Evolutionary conservation across 2,888 invertebrate species (phyloP), one percentile per base, ranked within the genome.

Genomic region (Ecliptopera silaceata): DNA sequence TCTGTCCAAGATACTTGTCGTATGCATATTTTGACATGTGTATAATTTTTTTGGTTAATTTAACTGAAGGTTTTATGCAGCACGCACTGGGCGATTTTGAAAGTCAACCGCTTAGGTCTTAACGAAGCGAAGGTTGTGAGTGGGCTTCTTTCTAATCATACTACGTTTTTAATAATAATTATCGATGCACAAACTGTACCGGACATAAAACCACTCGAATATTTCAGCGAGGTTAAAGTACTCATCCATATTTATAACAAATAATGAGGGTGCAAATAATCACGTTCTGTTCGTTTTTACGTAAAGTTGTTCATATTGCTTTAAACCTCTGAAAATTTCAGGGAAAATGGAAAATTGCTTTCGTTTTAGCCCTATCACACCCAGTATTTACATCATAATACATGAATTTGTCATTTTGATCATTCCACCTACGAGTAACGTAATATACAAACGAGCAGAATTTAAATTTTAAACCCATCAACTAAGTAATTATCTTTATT

Each of bases 1-100:
- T 68, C 68, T 65, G 64, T 61, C 64, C 66, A 65, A 67, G 65
- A 69, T 58, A 57, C 72, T 61, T 72, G 72, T 74, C 74, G 72
- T 69, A 67, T 66, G 65, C 62, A 67, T 61, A 71, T 66, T 74
- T 68, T 77, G 80, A 76, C 75, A 68, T 65, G 70, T 71, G 74
- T 73, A 61, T 41, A 68, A 66, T 72, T 77, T 72, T n/a, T 68
- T 65, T 66, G 69, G 63, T 63, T 70, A 68, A 75, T 75, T 74
- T 56, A 54, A 60, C 59, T 59, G 79, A 80, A 81, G 81, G 81
- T 65, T 79, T 55, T 65, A 63, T 54, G 49, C 60, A 71, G 61
- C 80, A 80, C 78, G 77, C 63, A 68, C 58, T 57, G 46, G 63
- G 66, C 62, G 66, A 62, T 58, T 67, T 73, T 70, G 68, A 75